Evolutionary conservation across 2,797 vertebrate species (phyloP), one percentile per base, ranked within the genome.

Genomic region (Muscicapa striata): DNA sequence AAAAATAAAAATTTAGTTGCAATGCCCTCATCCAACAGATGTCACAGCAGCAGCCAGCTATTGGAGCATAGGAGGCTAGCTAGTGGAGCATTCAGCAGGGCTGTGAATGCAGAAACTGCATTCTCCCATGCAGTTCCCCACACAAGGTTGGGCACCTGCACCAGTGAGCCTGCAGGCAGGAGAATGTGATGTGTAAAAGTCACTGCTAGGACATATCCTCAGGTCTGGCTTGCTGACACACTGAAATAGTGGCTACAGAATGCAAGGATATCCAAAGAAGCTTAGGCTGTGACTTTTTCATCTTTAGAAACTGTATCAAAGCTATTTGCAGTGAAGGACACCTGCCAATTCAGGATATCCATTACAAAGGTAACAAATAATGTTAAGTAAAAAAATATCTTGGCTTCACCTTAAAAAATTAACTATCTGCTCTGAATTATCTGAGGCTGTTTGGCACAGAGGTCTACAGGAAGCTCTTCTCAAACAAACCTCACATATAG

Each of bases 11-110:
- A 18, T 21, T 14, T 49, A 15, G 19, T 52, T 79, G 24, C 32
- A 72, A 45, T 0, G 0, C 48, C 27, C 17, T 26, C 36, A 51
- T 49, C 9, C 34, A 68, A 76, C 4, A 0, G 26, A 14, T 6
- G 21, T 51, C 78, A 30, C 3, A 7, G 62, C 54, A 89, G 55
- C 64, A 76, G 46, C 15, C 68, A 86, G n/a, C 54, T 78, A 23
- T 6, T 68, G 59, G 75, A 87, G 15, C 7, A 26, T 15, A 49
- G 48, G 48, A 49, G 24, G 48, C 48, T 49, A 49, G 24, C 48
- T 49, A 49, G 15, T 26, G 24, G 7, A 36, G 62, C 63, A n/a
- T 43, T 72, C 58, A 78, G 63, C 46, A 72, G 45, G 13, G 49
- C 58, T 68, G 19, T 24, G 38, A 59, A 63, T 62, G 68, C 43